phyloP scores from a whole-genome alignment of 2,888 invertebrate species.

The Eustalomyia histrio region DNA sequence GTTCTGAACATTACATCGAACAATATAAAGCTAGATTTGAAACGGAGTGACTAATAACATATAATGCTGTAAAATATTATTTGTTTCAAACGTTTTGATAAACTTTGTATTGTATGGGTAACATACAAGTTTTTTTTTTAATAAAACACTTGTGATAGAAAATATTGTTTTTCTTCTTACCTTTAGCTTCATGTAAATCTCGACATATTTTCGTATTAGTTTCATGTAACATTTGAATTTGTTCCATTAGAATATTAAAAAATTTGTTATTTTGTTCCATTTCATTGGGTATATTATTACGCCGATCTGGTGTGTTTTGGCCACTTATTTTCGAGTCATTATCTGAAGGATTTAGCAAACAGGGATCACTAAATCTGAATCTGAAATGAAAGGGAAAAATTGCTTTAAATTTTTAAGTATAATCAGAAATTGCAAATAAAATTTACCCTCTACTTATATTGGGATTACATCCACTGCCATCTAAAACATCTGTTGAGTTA shows the following conservation, averaged over 20 bases:
- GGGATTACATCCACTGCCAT: slow-evolving; percentile 77
- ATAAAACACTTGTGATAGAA: no score
- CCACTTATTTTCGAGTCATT: slow-evolving; percentile 78
- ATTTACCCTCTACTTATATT: slow-evolving; percentile 76
- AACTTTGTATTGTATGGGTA: no score
- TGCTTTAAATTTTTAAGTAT: neutral
- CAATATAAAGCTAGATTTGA: no score
- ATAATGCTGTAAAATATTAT: no score
- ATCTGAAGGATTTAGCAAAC: slow-evolving; percentile 78
- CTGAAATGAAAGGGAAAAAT: slow-evolving; percentile 62
- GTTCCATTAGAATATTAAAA: slow-evolving; percentile 83
- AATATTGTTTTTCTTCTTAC: slow-evolving; percentile 75
- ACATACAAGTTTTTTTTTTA: no score
- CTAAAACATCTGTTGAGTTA: slow-evolving; percentile 77
- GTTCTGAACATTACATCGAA: no score
- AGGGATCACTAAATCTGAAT: slow-evolving; percentile 79
- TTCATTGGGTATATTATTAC: slow-evolving; percentile 71
- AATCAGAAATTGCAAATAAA: neutral
- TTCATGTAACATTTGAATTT: slow-evolving; percentile 86
- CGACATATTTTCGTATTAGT: slow-evolving; percentile 87
- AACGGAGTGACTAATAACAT: no score
- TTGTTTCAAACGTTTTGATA: no score
- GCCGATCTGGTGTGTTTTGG: slow-evolving; percentile 77
- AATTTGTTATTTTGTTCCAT: slow-evolving; percentile 77
- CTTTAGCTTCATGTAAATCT: slow-evolving; percentile 87